These are phyloP conservation scores for Drosophila nebulosa DNA, from an alignment of 1,140 invertebrate species.

Conservation along the genomic window DNA sequence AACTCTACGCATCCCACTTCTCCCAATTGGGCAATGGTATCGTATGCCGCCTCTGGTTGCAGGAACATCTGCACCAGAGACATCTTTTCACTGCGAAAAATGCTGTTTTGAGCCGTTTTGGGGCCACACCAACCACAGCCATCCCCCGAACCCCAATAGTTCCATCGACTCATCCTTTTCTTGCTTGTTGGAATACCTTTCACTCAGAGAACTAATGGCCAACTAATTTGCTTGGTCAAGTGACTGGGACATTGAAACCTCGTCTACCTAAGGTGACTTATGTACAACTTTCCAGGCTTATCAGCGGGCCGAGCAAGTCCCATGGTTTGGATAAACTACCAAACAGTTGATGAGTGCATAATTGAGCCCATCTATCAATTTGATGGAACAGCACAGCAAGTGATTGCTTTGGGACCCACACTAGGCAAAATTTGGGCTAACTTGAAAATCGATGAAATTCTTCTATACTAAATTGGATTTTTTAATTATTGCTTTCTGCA, in stretches of 20 bases:
- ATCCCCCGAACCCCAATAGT: too few species aligned
- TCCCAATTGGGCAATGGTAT: conserved; percentile 92
- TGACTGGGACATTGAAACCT: conserved; percentile 50
- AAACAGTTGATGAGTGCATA: conserved; percentile 27
- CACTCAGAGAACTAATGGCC: conserved; percentile 25
- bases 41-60: conserved; percentile 94
- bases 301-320: conserved; percentile 19
- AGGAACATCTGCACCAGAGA: conserved; percentile 92
- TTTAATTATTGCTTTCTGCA: not conserved
- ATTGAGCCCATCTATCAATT: conserved; percentile 55
- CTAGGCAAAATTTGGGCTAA: not conserved
- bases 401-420: not conserved
- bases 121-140: conserved; percentile 5
- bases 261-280: conserved; percentile 5
- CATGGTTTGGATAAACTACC: conserved; percentile 51
- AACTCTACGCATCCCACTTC: conserved; percentile 95
- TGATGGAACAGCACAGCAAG: conserved; percentile 33
- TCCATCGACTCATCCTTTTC: conserved; percentile 35
- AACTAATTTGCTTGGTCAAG: conserved; percentile 66
- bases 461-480: too few species aligned
- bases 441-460: too few species aligned
- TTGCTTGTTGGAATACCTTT: conserved; percentile 4
- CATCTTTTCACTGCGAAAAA: conserved; percentile 94
- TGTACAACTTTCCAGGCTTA: conserved; percentile 49
- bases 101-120: conserved; percentile 84